Conservation (phyloP, 2,113 vertebrate species). For the Ptilorrhoa leucosticta region DNA sequence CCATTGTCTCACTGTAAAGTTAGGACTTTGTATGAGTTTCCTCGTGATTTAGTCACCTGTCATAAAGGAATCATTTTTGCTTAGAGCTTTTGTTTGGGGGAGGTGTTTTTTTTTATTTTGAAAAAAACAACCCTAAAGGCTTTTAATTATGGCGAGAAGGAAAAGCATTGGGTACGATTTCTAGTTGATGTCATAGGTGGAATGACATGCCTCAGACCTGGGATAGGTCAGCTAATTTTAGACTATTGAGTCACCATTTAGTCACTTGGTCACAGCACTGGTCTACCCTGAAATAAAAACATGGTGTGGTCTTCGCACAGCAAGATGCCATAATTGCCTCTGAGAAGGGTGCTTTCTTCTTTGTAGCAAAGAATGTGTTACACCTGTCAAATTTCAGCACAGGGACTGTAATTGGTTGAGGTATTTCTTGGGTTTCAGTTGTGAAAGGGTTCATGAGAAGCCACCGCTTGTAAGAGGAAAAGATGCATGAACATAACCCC, state of each 20-base stretch:
- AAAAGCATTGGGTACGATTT: neutral
- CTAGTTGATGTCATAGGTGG: neutral
- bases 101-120: neutral
- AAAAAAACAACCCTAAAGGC: neutral
- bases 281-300: neutral
- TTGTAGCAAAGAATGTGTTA: neutral
- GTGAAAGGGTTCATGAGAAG: neutral
- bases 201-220: neutral
- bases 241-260: neutral
- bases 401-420: neutral
- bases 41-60: neutral
- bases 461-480: neutral
- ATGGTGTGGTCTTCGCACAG: neutral
- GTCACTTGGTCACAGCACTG: neutral
- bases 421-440: neutral
- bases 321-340: neutral
- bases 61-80: neutral
- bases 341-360: neutral
- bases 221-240: neutral
- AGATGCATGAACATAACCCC: neutral
- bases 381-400: neutral
- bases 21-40: neutral
- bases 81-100: neutral
- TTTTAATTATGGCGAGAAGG: neutral
- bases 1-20: neutral